Conservation (phyloP, 1,140 invertebrate species). For the Hylaeus volcanicus region DNA sequence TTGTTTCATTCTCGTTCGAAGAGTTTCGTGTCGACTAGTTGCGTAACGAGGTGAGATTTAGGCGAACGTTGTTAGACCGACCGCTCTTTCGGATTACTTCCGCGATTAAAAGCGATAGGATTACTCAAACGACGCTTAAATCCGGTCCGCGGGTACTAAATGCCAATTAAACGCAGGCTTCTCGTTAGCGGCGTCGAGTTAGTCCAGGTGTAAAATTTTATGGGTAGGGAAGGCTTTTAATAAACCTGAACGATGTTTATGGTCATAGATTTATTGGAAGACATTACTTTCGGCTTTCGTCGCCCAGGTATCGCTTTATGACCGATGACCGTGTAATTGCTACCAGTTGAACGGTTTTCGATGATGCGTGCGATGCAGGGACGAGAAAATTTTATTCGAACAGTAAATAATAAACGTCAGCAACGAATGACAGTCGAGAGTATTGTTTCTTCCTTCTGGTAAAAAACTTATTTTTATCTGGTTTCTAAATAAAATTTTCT, state of each 20-base stretch:
- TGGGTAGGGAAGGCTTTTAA: neutral
- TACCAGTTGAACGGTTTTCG: conserved; percentile 3
- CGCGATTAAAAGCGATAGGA: conserved; percentile 7
- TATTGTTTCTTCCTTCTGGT: no score
- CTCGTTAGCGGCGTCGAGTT: conserved; percentile 2
- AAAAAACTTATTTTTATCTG: no score
- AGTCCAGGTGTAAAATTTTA: conserved; percentile 5
- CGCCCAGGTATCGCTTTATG: neutral
- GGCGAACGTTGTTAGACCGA: neutral
- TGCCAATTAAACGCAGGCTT: neutral
- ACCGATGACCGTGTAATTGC: neutral
- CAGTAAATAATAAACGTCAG: no score
- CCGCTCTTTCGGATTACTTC: neutral
- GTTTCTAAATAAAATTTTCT: no score
- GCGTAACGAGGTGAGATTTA: neutral
- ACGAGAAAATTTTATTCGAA: no score
- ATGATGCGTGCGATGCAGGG: neutral
- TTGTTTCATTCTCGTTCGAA: neutral
- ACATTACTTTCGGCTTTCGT: neutral
- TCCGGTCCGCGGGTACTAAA: neutral
- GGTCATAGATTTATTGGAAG: conserved; percentile 18
- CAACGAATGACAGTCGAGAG: no score
- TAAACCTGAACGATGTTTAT: neutral
- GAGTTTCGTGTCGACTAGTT: neutral
- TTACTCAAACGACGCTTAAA: conserved; percentile 1